Conservation (phyloP, 2,113 vertebrate species). For the Eulemur rufifrons region DNA sequence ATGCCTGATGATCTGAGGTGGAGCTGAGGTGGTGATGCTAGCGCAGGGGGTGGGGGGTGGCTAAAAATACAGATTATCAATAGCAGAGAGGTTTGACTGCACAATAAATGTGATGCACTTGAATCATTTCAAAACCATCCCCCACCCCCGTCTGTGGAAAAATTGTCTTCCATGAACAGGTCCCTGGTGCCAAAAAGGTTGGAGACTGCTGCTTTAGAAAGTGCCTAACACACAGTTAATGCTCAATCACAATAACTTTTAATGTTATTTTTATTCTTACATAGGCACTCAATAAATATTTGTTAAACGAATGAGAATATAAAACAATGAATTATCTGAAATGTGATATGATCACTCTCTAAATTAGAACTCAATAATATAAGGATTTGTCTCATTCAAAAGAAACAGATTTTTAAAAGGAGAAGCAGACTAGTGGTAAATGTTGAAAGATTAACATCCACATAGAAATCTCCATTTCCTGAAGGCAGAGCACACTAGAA, state of each 20-base stretch:
- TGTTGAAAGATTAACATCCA: neutral
- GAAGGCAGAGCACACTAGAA: neutral
- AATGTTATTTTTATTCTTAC: neutral
- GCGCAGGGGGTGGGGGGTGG: too few species aligned
- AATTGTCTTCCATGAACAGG: too few species aligned
- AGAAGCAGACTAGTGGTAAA: neutral
- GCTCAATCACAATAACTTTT: neutral
- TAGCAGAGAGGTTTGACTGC: too few species aligned
- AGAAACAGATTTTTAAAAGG: neutral
- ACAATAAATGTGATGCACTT: too few species aligned
- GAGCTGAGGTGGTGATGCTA: too few species aligned
- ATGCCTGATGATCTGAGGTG: too few species aligned
- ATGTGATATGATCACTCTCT: neutral
- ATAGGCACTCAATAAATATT: neutral
- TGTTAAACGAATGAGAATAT: neutral
- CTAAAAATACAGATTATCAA: too few species aligned
- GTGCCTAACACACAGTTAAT: neutral
- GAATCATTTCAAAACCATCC: too few species aligned
- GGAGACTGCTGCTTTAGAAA: neutral
- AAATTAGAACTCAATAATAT: neutral
- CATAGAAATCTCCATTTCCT: conserved; percentile 14
- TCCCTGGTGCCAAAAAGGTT: too few species aligned
- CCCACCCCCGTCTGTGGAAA: too few species aligned
- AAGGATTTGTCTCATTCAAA: neutral
- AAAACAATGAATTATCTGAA: neutral